Conservation (phyloP, 2,797 vertebrate species). For the Scarus forsteni region DNA sequence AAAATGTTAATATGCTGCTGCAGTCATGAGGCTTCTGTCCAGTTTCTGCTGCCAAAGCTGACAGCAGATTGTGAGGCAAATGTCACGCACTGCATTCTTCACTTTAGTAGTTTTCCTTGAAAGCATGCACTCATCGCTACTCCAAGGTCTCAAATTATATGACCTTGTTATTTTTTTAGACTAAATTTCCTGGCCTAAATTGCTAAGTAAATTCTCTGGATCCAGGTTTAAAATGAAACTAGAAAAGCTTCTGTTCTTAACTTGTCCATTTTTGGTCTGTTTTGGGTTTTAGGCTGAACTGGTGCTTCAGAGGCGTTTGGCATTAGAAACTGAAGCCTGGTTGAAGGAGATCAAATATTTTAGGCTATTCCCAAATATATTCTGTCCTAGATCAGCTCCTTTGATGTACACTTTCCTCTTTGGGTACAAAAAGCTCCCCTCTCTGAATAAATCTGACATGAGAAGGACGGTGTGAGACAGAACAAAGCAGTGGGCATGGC, state of each 20-base stretch:
- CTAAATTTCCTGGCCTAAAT: not conserved
- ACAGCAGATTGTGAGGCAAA: constrained; percentile 60
- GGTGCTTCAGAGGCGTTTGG: constrained; percentile 7
- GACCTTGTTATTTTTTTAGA: constrained; percentile 3
- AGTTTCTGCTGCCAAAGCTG: constrained; percentile 52
- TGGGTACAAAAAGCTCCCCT: constrained; percentile 32
- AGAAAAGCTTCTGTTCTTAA: not conserved
- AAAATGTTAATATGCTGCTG: constrained; percentile 55
- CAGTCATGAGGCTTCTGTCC: constrained; percentile 57
- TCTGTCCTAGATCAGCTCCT: constrained; percentile 46
- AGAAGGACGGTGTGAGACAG: constrained; percentile 56
- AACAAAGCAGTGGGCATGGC: constrained; percentile 68
- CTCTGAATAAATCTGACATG: constrained; percentile 61
- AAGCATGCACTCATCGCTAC: constrained; percentile 24
- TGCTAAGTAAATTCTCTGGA: constrained; percentile 1
- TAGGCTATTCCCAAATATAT: constrained; percentile 46
- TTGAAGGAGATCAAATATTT: constrained; percentile 40
- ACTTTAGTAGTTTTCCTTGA: constrained; percentile 33
- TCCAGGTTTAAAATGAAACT: constrained; percentile 9
- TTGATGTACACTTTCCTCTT: constrained; percentile 53
- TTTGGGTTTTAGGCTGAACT: constrained; percentile 6
- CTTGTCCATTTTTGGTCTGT: constrained; percentile 5
- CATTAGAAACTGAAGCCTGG: constrained; percentile 21
- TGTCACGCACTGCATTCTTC: constrained; percentile 51
- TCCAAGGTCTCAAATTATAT: constrained; percentile 2